Percentiles rank a stretch among this genome's conserved stretches.
Evolutionary conservation across 2,113 vertebrate species (phyloP).

Genomic region (Pyxicephalus adspersus): DNA sequence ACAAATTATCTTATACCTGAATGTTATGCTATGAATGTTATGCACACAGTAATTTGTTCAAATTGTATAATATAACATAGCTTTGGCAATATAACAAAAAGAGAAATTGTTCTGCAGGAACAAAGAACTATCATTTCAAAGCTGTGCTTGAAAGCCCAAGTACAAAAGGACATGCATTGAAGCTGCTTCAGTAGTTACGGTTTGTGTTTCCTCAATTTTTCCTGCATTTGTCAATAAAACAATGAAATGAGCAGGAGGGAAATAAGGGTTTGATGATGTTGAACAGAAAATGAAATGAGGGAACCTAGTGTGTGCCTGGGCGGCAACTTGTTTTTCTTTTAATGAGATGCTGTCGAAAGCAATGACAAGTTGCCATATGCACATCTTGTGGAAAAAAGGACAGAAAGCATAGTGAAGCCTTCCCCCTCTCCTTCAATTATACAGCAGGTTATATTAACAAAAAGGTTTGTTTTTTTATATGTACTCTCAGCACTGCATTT

Average conservation of each 20-base stretch:
- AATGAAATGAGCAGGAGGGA: constrained; percentile 6
- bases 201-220: constrained; percentile 24
- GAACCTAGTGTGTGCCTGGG: not conserved
- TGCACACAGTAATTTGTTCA: constrained; percentile 12
- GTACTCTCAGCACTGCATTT: not conserved
- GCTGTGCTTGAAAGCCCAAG: constrained; percentile 44
- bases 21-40: not conserved
- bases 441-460: constrained; percentile 18
- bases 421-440: not conserved
- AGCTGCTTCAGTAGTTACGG: constrained; percentile 20
- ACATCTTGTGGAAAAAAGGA: constrained; percentile 28
- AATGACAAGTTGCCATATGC: constrained; percentile 13
- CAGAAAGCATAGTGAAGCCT: not conserved
- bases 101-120: not conserved
- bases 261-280: constrained; percentile 27
- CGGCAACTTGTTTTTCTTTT: constrained; percentile 18
- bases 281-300: constrained; percentile 17
- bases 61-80: not conserved
- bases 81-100: constrained; percentile 20
- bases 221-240: constrained; percentile 34
- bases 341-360: constrained; percentile 39
- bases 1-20: not conserved
- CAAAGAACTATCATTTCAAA: constrained; percentile 34
- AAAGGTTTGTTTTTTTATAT: constrained; percentile 4
- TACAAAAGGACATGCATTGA: constrained; percentile 39